Evolutionary conservation across 2,113 vertebrate species (phyloP).

Genomic region (Atherinomorus stipes): DNA sequence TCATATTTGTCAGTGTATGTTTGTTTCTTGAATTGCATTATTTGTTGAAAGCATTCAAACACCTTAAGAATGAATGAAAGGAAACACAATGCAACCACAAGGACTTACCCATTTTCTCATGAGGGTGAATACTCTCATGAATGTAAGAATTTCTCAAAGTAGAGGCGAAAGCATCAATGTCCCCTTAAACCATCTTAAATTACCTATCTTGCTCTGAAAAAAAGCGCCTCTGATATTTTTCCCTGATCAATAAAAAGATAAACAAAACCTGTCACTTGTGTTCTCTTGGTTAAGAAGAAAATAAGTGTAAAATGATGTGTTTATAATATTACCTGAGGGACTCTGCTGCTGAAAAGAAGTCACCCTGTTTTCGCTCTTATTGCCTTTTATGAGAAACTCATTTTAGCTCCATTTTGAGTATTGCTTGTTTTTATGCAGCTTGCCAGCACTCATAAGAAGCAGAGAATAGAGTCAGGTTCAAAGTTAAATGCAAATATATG

Average conservation of each 20-base stretch:
- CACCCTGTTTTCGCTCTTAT: background rate
- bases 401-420: conserved; percentile 35
- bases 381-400: conserved; percentile 14
- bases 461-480: background rate
- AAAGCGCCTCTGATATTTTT: conserved; percentile 44
- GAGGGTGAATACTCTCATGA: conserved; percentile 47
- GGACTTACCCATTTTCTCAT: conserved; percentile 39
- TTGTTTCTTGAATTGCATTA: background rate
- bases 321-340: conserved; percentile 41
- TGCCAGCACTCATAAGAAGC: conserved; percentile 4
- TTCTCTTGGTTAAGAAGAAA: conserved; percentile 31
- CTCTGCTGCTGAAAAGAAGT: conserved; percentile 19
- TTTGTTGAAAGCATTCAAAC: conserved; percentile 2
- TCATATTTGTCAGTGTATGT: too few relatives aligned
- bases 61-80: conserved; percentile 9
- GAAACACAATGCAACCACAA: conserved; percentile 32
- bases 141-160: conserved; percentile 23
- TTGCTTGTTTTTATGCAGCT: conserved; percentile 14
- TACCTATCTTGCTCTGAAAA: conserved; percentile 33
- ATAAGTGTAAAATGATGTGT: conserved; percentile 35
- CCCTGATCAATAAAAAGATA: conserved; percentile 57
- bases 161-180: conserved; percentile 17
- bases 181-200: background rate
- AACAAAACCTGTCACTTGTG: conserved; percentile 44
- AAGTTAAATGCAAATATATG: background rate